These are phyloP conservation scores for Chlorospingus flavigularis DNA, from an alignment of 2,797 vertebrate genomes.

Conservation along the genomic window DNA sequence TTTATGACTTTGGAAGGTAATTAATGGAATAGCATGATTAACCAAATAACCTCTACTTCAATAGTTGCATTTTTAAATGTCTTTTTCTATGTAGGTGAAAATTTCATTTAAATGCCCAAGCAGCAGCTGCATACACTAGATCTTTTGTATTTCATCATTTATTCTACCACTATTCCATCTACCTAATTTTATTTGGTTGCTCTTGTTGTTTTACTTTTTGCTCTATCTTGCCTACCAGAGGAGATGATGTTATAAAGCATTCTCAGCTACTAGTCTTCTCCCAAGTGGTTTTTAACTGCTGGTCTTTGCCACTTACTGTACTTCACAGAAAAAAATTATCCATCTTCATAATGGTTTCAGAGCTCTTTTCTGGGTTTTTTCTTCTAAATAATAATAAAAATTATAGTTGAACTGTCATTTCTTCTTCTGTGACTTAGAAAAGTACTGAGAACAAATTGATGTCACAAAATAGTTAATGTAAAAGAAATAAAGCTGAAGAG, in stretches of 20 bases:
- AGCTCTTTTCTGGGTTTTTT: neutral
- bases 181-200: neutral
- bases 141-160: neutral
- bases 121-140: neutral
- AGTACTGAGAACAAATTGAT: neutral
- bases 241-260: neutral
- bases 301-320: neutral
- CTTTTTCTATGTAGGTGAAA: neutral
- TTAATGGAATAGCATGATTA: neutral
- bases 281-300: neutral
- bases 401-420: neutral
- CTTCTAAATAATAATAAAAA: neutral
- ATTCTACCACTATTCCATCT: neutral
- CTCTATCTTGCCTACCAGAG: neutral
- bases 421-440: neutral
- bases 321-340: neutral
- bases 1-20: neutral
- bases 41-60: neutral
- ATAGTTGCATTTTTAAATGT: neutral
- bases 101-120: neutral
- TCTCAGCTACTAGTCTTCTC: neutral
- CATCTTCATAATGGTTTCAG: neutral
- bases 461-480: neutral
- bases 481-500: neutral
- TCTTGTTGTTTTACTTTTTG: fast-evolving